Conservation (phyloP, 2,113 vertebrate species). For the Polyodon spathula region DNA sequence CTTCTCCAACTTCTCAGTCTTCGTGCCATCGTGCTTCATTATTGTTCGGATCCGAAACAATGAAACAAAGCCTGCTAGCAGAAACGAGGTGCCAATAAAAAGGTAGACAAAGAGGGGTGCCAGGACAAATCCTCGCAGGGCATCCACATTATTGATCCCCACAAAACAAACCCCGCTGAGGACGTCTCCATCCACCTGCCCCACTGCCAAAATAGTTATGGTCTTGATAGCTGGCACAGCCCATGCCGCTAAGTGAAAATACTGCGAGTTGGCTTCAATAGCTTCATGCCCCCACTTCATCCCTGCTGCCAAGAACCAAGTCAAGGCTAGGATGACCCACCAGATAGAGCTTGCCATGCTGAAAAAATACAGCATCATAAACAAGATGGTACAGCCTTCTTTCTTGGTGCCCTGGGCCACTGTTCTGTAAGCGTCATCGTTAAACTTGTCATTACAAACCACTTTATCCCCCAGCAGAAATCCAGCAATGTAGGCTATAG, state of each 20-base stretch:
- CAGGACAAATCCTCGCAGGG: conserved; percentile 83
- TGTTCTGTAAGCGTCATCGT: conserved; percentile 74
- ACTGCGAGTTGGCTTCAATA: conserved; percentile 91
- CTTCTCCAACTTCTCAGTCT: conserved; percentile 93
- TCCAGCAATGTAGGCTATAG: conserved; percentile 82
- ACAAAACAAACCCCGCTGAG: conserved; percentile 89
- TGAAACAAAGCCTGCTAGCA: conserved; percentile 87
- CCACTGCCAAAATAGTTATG: conserved; percentile 85
- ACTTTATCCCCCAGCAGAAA: conserved; percentile 84
- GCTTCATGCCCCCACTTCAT: conserved; percentile 98
- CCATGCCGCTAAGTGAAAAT: conserved; percentile 93
- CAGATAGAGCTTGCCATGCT: conserved; percentile 96
- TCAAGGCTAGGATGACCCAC: conserved; percentile 92
- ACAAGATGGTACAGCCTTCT: conserved; percentile 92
- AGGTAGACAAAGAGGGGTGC: conserved; percentile 91
- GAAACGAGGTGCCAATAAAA: conserved; percentile 89
- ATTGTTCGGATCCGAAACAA: conserved; percentile 93
- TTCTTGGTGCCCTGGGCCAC: conserved; percentile 91
- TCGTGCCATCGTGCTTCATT: conserved; percentile 95
- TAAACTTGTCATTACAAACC: conserved; percentile 81
- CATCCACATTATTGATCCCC: conserved; percentile 85
- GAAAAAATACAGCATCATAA: conserved; percentile 98
- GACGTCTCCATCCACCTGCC: conserved; percentile 87
- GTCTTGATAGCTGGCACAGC: conserved; percentile 91
- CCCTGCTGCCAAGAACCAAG: conserved; percentile 87